These are phyloP conservation scores for Bombus huntii DNA, from an alignment of 1,140 invertebrate genomes.

Conservation along the genomic window DNA sequence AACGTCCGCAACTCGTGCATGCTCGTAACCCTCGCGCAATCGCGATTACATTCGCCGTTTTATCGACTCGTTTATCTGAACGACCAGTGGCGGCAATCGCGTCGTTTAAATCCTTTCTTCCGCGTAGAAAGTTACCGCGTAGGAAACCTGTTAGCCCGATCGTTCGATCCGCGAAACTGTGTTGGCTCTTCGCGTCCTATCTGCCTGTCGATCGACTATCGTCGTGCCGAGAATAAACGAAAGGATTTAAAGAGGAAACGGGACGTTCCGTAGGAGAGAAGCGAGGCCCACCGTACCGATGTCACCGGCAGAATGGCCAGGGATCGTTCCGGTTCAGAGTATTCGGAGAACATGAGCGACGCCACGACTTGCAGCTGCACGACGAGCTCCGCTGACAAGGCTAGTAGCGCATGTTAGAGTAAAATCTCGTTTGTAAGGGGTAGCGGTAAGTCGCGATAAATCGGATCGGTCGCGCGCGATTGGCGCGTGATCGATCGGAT, in stretches of 20 bases:
- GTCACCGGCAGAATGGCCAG: conserved; percentile 75
- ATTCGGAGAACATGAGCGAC: conserved; percentile 78
- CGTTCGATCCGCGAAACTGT: background rate
- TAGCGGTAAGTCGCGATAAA: background rate
- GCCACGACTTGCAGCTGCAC: conserved; percentile 78
- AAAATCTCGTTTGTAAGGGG: background rate
- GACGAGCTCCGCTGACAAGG: conserved; percentile 76
- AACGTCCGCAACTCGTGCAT: background rate
- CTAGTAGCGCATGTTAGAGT: conserved; percentile 38
- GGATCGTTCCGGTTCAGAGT: conserved; percentile 76
- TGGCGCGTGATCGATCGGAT: background rate
- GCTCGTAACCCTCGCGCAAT: conserved; percentile 24
- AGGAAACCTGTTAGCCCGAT: background rate
- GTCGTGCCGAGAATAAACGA: background rate
- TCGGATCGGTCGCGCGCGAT: background rate
- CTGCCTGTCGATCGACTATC: background rate
- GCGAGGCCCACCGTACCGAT: conserved; percentile 66
- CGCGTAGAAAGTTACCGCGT: conserved; percentile 29
- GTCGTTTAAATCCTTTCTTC: conserved; percentile 10
- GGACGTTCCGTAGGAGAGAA: conserved; percentile 59
- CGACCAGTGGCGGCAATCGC: no score
- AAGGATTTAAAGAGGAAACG: background rate
- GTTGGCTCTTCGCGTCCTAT: no score
- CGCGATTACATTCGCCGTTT: conserved; percentile 19
- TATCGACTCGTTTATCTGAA: conserved; percentile 8